Base-by-base conservation (phyloP, 2,888 invertebrate species). In the Tridacna crocea region DNA sequence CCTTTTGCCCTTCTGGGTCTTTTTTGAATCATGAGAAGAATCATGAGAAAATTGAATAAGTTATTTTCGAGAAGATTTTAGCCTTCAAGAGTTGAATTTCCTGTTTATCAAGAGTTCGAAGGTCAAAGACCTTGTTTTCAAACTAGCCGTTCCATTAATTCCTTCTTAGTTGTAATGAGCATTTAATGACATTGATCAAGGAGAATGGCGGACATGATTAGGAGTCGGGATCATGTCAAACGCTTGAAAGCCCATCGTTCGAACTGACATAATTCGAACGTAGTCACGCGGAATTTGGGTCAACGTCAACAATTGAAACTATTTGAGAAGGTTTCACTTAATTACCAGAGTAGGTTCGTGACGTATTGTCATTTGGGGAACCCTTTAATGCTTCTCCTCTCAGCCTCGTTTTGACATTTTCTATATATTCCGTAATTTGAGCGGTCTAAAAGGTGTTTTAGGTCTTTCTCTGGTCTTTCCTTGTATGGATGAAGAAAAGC, bases 161-260 rank as follows among this genome's bases (percentile, higher is more conserved):
- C 19, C 55, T 19, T 55, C 15, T 6, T 55, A 55, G 36, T 17
- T 19, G 46, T 66, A 66, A 66, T 66, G 66, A 66, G 66, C 66
- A 46, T 12, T 46, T 66, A 46, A 66, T 66, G 66, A 66, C 66
- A 36, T 66, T 26, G 36, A 36, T 36, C 26, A n/a, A 27, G 36
- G 66, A 46, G 66, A 63, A 27, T 46, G 13, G 19, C 12, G 46
- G 26, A 46, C 36, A n/a, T 66, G 36, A 66, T 66, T 66, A 66
- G 36, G 6, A 66, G 46, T 66, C 66, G 27, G 66, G 66, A 66
- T 66, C 66, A 36, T 66, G 66, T 66, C 46, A 66, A 66, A 66
- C 66, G 66, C 66, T 66, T 66, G 66, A 66, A 36, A 46, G 66
- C 26, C 66, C 46, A 66, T n/a, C 36, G 46, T 66, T 66, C 66